Evolutionary conservation across 2,888 invertebrate genomes (phyloP), one percentile per base, ranked within the genome.

Genomic region (Agonum fuliginosum): DNA sequence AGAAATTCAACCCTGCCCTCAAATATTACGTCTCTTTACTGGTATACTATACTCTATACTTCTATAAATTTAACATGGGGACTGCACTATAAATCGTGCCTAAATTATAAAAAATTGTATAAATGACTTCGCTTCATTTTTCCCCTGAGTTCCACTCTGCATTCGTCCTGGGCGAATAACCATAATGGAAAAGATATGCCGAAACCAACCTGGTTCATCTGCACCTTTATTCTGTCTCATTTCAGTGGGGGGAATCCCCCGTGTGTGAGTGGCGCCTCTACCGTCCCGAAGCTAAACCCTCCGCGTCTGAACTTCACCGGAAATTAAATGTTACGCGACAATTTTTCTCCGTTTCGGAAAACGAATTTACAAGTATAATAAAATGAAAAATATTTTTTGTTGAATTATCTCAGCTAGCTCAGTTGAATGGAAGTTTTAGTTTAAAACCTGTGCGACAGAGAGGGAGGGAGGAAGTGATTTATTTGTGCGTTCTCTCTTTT

Each of bases 291-390:
- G 14, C 6, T 12, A 30, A 62, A 8, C 14, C 54, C 43, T 12
- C 10, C 43, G 22, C 58, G 37, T 37, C 34, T 34, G 37, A 67
- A 67, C 41, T 67, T 67, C 17, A 37, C 46, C 46, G 71, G 71
- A 71, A 71, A 71, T 71, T 71, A 71, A 71, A 71, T 51, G 71
- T 71, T 62, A 71, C 46, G 71, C 71, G 48, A 71, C 71, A 71
- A 71, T 71, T 71, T 71, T 71, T 71, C 71, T 71, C 51, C 19
- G 30, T 71, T 71, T 71, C 71, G 51, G 51, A 71, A 71, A 71
- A 71, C 71, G 46, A 71, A 71, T 71, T 71, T 71, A 71, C 71
- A 71, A 71, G 71, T 71, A 71, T 71, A 71, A 71, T 71, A 71
- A 51, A 71, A 71, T 71, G 71, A 71, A 71, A 71, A 71, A 71